These are phyloP conservation scores for Meandrina meandrites DNA, from an alignment of 92 coral and sea anemone genomes.

Conservation along the genomic window DNA sequence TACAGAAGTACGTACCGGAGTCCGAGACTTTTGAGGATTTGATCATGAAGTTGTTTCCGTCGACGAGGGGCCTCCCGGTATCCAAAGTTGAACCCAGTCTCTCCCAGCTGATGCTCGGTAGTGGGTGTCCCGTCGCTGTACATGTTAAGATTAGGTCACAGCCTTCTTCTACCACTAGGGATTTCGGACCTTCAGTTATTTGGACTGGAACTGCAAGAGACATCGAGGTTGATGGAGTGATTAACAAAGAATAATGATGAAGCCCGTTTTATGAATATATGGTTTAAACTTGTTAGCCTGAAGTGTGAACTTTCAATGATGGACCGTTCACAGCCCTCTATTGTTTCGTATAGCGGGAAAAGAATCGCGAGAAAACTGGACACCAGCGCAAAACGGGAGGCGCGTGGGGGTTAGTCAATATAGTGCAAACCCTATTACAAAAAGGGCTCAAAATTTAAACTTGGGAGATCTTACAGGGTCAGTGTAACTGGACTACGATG, in stretches of 20 bases:
- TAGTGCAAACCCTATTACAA: too few species aligned
- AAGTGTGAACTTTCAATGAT: too few species aligned
- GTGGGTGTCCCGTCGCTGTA: constrained; percentile 42
- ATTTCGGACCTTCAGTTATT: constrained; percentile 19
- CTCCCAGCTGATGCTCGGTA: constrained; percentile 40
- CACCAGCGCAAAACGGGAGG: too few species aligned
- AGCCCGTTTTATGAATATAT: not conserved
- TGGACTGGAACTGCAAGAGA: constrained; percentile 26
- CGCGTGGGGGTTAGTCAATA: too few species aligned
- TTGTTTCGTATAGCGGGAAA: too few species aligned
- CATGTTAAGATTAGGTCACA: constrained; percentile 18
- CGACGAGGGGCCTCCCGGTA: constrained; percentile 5
- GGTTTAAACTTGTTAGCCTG: not conserved
- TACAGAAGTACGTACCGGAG: constrained; percentile 33
- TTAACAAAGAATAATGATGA: not conserved
- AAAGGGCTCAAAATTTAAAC: too few species aligned
- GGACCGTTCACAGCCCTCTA: too few species aligned
- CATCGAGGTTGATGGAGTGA: not conserved
- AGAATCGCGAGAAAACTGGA: too few species aligned
- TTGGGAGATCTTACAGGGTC: too few species aligned
- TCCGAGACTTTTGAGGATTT: constrained; percentile 17
- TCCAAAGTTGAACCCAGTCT: constrained; percentile 35
- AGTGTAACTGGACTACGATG: too few species aligned
- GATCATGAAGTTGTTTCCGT: constrained; percentile 23
- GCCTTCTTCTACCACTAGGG: constrained; percentile 31